A percentile compares a stretch with the other conserved stretches of the same genome.
phyloP scores from a whole-genome alignment of 1,140 invertebrate species.

The Scaptodrosophila lebanonensis region DNA sequence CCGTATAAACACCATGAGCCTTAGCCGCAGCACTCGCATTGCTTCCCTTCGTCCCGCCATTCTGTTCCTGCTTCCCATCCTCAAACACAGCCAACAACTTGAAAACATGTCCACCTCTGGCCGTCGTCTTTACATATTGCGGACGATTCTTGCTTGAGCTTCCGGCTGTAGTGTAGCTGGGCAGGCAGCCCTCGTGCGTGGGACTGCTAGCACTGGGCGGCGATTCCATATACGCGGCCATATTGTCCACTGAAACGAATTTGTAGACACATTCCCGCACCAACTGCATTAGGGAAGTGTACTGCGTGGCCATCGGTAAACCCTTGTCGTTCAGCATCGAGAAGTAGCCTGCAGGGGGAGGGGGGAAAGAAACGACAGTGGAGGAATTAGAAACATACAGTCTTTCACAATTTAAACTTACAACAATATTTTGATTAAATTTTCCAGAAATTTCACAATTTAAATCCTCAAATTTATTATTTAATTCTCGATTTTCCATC shows the following conservation, averaged over 20 bases:
- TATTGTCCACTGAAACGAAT: constrained; percentile 74
- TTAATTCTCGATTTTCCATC: too few relatives aligned
- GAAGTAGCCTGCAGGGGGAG: constrained; percentile 65
- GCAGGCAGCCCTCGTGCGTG: constrained; percentile 63
- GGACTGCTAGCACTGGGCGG: constrained; percentile 47
- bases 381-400: not conserved
- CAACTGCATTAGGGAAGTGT: constrained; percentile 66
- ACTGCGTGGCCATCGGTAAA: constrained; percentile 64
- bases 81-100: constrained; percentile 72
- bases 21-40: too few relatives aligned
- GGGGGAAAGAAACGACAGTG: not conserved
- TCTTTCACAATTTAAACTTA: constrained; percentile 10
- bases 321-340: constrained; percentile 73
- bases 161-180: constrained; percentile 22
- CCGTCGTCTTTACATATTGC: constrained; percentile 73
- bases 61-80: constrained; percentile 70
- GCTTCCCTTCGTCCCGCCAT: constrained; percentile 20
- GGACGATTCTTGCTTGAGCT: constrained; percentile 45
- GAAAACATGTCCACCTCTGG: constrained; percentile 72
- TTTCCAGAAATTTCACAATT: too few relatives aligned
- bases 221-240: constrained; percentile 73
- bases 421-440: too few relatives aligned
- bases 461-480: too few relatives aligned
- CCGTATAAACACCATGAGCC: constrained; percentile 34
- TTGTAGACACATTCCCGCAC: constrained; percentile 76